Percentiles rank a stretch among this genome's conserved stretches.
Evolutionary conservation across 2,888 invertebrate species (phyloP).

Genomic region (Gasteruption jaculator): DNA sequence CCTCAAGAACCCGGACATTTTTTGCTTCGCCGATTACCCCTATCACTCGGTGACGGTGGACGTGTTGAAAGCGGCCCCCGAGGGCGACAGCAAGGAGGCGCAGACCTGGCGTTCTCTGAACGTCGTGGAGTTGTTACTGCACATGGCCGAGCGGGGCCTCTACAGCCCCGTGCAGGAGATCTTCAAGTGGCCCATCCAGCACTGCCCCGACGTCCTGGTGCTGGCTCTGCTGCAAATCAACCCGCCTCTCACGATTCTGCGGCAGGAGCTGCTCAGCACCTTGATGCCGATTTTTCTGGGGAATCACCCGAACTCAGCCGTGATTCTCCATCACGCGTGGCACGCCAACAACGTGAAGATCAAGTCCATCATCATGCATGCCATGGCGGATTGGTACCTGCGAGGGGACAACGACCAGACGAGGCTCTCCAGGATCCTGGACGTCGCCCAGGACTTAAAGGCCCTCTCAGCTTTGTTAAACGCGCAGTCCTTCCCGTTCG

Average conservation of each 20-base stretch:
- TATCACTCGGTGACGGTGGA: constrained; percentile 84
- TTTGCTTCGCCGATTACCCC: constrained; percentile 90
- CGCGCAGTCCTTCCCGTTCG: constrained; percentile 89
- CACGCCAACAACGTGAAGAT: constrained; percentile 71
- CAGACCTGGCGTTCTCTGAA: constrained; percentile 91
- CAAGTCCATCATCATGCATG: constrained; percentile 85
- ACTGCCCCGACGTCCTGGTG: constrained; percentile 91
- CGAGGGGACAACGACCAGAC: constrained; percentile 91
- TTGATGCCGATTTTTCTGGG: constrained; percentile 91
- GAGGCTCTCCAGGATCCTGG: constrained; percentile 88
- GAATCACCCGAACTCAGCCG: constrained; percentile 94
- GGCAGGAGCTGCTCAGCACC: constrained; percentile 82
- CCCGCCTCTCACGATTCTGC: constrained; percentile 70
- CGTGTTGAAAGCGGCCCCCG: constrained; percentile 88
- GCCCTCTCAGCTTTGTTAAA: constrained; percentile 88
- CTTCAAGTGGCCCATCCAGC: constrained; percentile 86
- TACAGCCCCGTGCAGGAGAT: constrained; percentile 80
- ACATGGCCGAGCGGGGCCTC: constrained; percentile 82
- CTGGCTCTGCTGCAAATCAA: constrained; percentile 84
- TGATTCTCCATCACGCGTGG: constrained; percentile 97
- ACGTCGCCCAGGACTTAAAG: constrained; percentile 93
- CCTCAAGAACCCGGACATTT: constrained; percentile 86
- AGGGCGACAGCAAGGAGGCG: constrained; percentile 90
- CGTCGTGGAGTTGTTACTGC: constrained; percentile 81
- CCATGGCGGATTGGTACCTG: constrained; percentile 97